phyloP scores from a whole-genome alignment of 2,113 vertebrate species.

The Phocoena phocoena region DNA sequence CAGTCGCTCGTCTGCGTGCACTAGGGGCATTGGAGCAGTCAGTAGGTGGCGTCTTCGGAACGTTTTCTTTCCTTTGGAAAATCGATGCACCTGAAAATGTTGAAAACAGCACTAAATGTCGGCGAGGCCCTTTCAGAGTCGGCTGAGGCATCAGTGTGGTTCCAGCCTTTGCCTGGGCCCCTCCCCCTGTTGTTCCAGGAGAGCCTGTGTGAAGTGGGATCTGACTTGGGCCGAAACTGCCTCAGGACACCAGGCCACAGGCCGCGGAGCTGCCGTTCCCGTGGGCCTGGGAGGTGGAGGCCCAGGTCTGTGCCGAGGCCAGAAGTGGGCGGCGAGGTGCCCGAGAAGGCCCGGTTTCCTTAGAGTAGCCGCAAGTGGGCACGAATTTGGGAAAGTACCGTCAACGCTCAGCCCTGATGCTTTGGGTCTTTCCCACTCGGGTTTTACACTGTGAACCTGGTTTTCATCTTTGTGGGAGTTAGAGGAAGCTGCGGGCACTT shows the following conservation, averaged over 20 bases:
- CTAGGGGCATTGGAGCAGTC: neutral
- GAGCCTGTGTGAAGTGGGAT: accelerated
- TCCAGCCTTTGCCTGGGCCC: neutral
- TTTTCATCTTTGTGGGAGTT: neutral
- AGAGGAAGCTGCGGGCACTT: too few relatives aligned
- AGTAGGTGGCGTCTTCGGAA: accelerated
- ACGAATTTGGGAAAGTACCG: accelerated
- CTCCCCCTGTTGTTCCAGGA: neutral
- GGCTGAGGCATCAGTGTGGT: accelerated
- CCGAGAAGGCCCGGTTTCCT: accelerated
- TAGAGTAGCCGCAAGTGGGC: neutral
- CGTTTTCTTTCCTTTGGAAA: neutral
- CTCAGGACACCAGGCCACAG: neutral
- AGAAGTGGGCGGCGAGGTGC: neutral
- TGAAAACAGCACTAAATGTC: neutral
- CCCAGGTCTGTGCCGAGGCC: neutral
- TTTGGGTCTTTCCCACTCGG: accelerated
- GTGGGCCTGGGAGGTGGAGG: neutral
- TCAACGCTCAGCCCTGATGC: accelerated
- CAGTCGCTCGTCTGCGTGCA: accelerated
- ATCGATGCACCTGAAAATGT: too few relatives aligned
- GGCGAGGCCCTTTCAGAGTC: neutral
- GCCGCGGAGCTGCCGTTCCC: neutral
- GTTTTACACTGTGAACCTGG: accelerated
- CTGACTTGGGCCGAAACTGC: neutral